Evolutionary conservation across 2,888 invertebrate species (phyloP), one percentile per base, ranked within the genome.

Genomic region (Thymelicus acteon): DNA sequence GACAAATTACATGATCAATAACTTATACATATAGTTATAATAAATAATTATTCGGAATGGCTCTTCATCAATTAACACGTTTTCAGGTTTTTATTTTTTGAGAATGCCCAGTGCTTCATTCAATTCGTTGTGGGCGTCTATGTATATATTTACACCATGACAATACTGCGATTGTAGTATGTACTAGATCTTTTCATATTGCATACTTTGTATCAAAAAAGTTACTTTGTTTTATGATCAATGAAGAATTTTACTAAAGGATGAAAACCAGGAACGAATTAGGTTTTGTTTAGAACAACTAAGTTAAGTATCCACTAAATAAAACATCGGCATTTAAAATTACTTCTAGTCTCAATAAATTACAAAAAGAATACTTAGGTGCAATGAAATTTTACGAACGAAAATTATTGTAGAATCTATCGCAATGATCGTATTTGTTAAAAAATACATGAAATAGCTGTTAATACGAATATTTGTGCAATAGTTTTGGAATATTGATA

Each of bases 381-480:
- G 72, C 75, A 72, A 72, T 75, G 60, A 73, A 63, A 40, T 70
- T n/a, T 37, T 60, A 61, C 37, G 52, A 60, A 70, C 10, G 48
- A 44, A 24, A 52, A 24, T 24, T 54, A 37, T 37, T 54, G 52
- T 31, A 31, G 44, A 10, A 31, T 37, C 6, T 57, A 19, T 57
- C 31, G 31, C 31, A 31, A 19, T 19, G 2, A 19, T 19, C 19
- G 19, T 2, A 19, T 19, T 31, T 31, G 31, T 31, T 31, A 31
- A 31, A 31, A 31, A 31, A 31, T 72, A 72, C 66, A 72, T 68
- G 70, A 72, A 73, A 74, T 73, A 73, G 71, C 54, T 67, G 47
- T 67, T 71, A 67, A 24, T 60, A 24, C 49, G 31, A 60, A 52
- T 44, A 57, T 58, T 71, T 63, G 76, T 76, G 73, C 75, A 76